A percentile compares a stretch with the other conserved stretches of the same genome.
Conservation (phyloP, 30 jellyfish, hydroid and myxozoan genomes). For the Euphysa ruthae region DNA sequence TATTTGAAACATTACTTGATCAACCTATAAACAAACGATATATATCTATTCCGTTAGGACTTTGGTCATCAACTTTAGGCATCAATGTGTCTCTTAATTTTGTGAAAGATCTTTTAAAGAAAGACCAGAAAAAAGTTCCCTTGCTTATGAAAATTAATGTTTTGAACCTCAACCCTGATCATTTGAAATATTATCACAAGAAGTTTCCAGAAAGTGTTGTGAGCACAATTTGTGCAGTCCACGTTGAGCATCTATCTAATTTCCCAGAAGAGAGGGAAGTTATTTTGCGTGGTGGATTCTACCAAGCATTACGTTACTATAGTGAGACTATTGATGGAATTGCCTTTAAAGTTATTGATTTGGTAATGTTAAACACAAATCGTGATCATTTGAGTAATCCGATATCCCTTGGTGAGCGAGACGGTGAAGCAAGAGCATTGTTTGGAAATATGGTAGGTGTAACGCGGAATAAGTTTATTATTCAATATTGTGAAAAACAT, state of each 20-base stretch:
- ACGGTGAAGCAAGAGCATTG: constrained; percentile 59
- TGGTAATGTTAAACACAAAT: constrained; percentile 74
- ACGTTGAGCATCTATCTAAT: constrained; percentile 48
- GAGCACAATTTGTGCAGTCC: constrained; percentile 82
- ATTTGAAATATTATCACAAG: constrained; percentile 30
- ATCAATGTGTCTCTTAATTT: constrained; percentile 30
- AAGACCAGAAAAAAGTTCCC: constrained; percentile 20
- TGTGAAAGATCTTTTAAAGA: constrained; percentile 2
- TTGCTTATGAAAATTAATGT: constrained; percentile 43
- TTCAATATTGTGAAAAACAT: constrained; percentile 28
- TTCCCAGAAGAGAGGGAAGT: constrained; percentile 60
- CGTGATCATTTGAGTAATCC: constrained; percentile 63
- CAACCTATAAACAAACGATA: constrained; percentile 50
- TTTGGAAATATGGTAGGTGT: constrained; percentile 78
- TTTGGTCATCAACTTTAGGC: constrained; percentile 53
- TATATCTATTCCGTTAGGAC: constrained; percentile 67
- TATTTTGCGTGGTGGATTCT: constrained; percentile 67
- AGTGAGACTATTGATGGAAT: constrained; percentile 13
- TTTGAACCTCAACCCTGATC: constrained; percentile 40
- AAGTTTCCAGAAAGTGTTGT: constrained; percentile 52
- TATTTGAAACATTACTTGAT: constrained; percentile 27
- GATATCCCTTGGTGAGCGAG: constrained; percentile 26
- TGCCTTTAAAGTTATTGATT: constrained; percentile 46
- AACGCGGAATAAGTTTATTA: constrained; percentile 59
- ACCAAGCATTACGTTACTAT: constrained; percentile 57